phyloP scores from a whole-genome alignment of 2,113 vertebrate species.

The Grallaria varia region DNA sequence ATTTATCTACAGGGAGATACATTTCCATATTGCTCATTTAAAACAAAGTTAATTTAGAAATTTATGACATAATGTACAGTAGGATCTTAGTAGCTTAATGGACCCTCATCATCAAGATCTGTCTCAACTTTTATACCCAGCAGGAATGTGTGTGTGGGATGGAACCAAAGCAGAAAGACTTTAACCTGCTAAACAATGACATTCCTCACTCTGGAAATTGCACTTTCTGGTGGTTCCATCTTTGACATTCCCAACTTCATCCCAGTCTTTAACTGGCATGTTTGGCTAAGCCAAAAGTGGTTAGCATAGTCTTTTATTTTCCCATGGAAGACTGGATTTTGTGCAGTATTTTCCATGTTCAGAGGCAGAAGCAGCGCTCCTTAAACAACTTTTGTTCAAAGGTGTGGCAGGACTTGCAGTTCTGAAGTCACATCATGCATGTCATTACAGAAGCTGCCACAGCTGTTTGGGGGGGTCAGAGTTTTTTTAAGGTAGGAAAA shows the following conservation, averaged over 20 bases:
- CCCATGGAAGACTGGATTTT: rapidly evolving
- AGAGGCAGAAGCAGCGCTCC: background rate
- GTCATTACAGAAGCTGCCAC: background rate
- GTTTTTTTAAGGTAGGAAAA: background rate
- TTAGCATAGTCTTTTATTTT: background rate
- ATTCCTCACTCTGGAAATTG: background rate
- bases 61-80: background rate
- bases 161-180: background rate
- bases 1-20: background rate
- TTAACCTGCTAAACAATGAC: background rate
- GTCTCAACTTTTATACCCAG: background rate
- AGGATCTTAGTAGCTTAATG: background rate
- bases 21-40: background rate
- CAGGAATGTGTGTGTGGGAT: background rate
- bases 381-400: background rate
- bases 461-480: background rate
- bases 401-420: background rate
- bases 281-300: background rate
- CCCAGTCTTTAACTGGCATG: background rate
- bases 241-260: background rate
- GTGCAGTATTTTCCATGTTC: background rate
- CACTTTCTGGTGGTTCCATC: background rate
- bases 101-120: background rate
- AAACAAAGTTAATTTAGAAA: background rate
- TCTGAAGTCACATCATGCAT: background rate